Conservation (phyloP, 1,140 invertebrate genomes). For the Calosoma granatense region DNA sequence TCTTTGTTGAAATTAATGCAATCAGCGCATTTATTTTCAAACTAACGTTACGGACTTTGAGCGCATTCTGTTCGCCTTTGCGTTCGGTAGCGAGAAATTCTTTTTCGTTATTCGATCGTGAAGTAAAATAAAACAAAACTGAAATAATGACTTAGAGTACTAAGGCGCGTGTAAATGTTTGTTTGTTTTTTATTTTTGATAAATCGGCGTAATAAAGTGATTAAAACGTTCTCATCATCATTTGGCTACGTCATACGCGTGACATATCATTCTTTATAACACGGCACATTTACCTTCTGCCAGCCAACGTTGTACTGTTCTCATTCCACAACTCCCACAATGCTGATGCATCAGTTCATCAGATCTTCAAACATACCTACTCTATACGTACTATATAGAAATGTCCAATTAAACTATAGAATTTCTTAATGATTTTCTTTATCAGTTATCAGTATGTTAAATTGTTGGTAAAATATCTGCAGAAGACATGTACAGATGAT, state of each 20-base stretch:
- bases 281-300: background rate
- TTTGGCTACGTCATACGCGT: background rate
- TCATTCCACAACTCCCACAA: constrained; percentile 1
- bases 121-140: constrained; percentile 3
- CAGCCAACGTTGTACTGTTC: background rate
- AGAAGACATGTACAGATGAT: too few relatives aligned
- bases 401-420: too few relatives aligned
- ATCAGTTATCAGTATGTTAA: too few relatives aligned
- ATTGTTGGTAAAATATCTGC: too few relatives aligned
- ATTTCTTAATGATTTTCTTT: too few relatives aligned
- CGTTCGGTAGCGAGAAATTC: too few relatives aligned
- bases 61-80: background rate
- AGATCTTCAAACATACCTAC: too few relatives aligned
- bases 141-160: too few relatives aligned
- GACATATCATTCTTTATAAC: constrained; percentile 8
- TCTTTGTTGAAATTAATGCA: background rate
- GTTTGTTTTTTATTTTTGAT: background rate
- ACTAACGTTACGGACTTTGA: background rate
- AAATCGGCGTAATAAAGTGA: background rate
- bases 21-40: background rate
- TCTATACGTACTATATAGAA: too few relatives aligned
- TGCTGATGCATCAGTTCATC: background rate
- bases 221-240: background rate
- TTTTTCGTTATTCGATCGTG: background rate
- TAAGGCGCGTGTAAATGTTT: background rate